Base-by-base conservation (phyloP, 2,797 vertebrate genomes). In the Sparidentex hasta region DNA sequence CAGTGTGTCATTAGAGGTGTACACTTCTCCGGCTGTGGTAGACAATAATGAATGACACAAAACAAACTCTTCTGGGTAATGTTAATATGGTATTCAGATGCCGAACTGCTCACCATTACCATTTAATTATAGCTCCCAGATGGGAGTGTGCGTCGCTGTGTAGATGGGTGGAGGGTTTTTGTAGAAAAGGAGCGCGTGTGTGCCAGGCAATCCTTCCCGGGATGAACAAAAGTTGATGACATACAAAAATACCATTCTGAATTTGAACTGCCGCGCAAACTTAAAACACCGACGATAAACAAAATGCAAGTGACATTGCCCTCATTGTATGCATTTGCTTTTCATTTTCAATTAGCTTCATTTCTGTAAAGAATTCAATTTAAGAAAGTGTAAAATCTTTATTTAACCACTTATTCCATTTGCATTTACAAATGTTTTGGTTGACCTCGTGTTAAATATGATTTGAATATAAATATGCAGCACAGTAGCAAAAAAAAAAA, bases 121-220 rank as follows among this genome's bases (percentile, higher is more conserved):
- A 73, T 89, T 89, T 88, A 90, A 87, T 90, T 86, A 89, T 64
- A 71, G 67, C 78, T 84, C 82, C 78, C 81, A 84, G 82, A 76
- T 87, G 87, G 82, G 75, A 74, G 33, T 57, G 46, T 76, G 70
- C 8, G 18, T 64, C 61, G 76, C 65, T 74, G 51, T 66, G 65
- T 38, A 54, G 77, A 78, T 65, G 80, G 38, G 64, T 27, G 38
- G 20, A 33, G 68, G 29, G 18, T 64, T 74, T 84, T 65, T 65
- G 52, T 61, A 25, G 54, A 55, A 79, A 82, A 81, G 7, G 41
- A 66, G 59, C 47, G 59, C 47, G 21, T 71, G 71, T 73, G 23
- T 27, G 46, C 18, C 20, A 11, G 69, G 38, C 27, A 66, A 61
- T 81, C 55, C 62, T 41, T 74, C 67, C 41, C 61, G 50, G 21